phyloP scores from a whole-genome alignment of 2,797 vertebrate genomes.

The Geotrypetes seraphini region DNA sequence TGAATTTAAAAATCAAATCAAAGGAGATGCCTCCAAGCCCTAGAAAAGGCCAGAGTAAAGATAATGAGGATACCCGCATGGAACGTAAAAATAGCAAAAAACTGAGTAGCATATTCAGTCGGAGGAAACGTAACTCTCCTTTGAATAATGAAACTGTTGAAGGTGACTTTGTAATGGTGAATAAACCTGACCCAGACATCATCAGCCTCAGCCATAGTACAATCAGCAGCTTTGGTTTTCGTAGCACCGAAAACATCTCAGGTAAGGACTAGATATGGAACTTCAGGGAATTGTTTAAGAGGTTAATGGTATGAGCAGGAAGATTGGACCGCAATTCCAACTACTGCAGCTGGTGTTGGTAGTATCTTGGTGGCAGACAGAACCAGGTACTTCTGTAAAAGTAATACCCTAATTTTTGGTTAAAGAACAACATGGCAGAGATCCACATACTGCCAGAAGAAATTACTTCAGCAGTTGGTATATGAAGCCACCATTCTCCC shows the following conservation, averaged over 20 bases:
- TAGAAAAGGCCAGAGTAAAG: conserved; percentile 29
- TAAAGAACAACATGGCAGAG: too few species aligned
- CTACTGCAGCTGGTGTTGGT: too few species aligned
- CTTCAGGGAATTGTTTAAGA: too few species aligned
- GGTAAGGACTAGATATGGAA: conserved; percentile 33
- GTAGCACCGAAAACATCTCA: conserved; percentile 33
- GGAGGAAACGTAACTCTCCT: conserved; percentile 29
- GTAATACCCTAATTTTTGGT: too few species aligned
- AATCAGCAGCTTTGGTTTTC: conserved; percentile 6
- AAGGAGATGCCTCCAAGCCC: conserved; percentile 32
- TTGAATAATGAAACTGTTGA: conserved; percentile 35
- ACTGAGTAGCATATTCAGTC: conserved; percentile 31
- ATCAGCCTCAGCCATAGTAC: conserved; percentile 9
- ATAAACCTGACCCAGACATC: conserved; percentile 29
- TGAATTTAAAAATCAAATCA: conserved; percentile 35
- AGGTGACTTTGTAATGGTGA: conserved; percentile 28
- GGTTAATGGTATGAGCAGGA: too few species aligned
- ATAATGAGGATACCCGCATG: conserved; percentile 7
- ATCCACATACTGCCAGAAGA: too few species aligned
- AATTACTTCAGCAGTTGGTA: too few species aligned
- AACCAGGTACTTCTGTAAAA: too few species aligned
- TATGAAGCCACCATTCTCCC: too few species aligned
- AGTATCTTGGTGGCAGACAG: too few species aligned
- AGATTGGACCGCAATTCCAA: too few species aligned
- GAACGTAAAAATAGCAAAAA: conserved; percentile 30